Conservation (phyloP, 2,113 vertebrate genomes). For the Archocentrus centrarchus region DNA sequence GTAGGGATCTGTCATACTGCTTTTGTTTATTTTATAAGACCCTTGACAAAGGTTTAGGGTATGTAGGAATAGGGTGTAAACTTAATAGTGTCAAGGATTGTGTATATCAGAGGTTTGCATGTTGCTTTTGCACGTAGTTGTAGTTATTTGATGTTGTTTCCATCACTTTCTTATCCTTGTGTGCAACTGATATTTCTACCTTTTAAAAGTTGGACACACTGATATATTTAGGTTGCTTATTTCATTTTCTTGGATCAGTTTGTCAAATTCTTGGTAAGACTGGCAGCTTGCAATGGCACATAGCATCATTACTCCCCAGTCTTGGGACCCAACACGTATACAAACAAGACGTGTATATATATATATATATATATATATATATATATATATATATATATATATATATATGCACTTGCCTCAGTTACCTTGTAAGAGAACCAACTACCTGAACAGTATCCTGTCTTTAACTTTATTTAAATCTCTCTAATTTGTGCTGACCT, state of each 20-base stretch:
- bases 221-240: background rate
- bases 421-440: background rate
- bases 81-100: background rate
- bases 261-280: background rate
- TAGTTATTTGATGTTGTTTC: background rate
- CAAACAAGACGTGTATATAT: conserved; percentile 2
- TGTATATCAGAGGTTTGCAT: background rate
- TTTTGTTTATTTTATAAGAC: background rate
- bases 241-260: background rate
- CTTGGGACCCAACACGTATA: background rate
- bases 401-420: background rate
- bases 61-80: too few species aligned
- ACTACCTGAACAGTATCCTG: background rate
- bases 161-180: background rate
- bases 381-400: too few species aligned
- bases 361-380: background rate
- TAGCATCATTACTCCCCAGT: background rate
- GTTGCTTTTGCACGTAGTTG: background rate
- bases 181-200: background rate
- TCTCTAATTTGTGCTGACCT: conserved; percentile 68
- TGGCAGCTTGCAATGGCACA: background rate
- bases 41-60: background rate
- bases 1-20: background rate
- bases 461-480: conserved; percentile 22
- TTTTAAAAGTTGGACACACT: background rate